Evolutionary conservation across 2,113 vertebrate genomes (phyloP).

Genomic region (Parotia lawesii): DNA sequence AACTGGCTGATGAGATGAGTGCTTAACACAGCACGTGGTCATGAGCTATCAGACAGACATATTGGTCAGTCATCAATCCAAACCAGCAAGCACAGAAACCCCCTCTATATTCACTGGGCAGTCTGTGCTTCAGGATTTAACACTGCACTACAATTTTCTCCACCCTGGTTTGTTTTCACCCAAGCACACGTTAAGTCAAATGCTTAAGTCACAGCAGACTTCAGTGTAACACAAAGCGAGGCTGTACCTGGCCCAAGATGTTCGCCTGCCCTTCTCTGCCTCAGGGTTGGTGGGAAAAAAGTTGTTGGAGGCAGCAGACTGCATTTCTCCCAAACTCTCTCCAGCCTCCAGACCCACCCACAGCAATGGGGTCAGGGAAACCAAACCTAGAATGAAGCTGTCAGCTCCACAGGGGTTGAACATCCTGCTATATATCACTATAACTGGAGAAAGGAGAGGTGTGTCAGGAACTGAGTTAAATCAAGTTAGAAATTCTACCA

Average conservation of each 20-base stretch:
- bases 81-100: not conserved
- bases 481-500: not conserved
- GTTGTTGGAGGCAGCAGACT: not conserved
- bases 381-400: not conserved
- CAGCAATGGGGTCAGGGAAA: not conserved
- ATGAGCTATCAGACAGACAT: not conserved
- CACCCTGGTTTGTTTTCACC: not conserved
- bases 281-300: not conserved
- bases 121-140: not conserved
- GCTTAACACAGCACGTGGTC: rapidly evolving
- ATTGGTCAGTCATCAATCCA: not conserved
- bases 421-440: not conserved
- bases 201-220: not conserved
- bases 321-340: not conserved
- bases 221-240: not conserved
- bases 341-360: not conserved
- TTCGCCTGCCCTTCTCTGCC: not conserved
- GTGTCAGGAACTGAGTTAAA: not conserved
- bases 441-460: not conserved
- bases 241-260: not conserved
- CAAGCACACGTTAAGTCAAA: rapidly evolving
- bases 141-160: not conserved
- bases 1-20: not conserved
- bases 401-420: not conserved
- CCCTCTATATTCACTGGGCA: not conserved